Conservation (phyloP, 2,888 invertebrate genomes). For the Hypena proboscidalis region DNA sequence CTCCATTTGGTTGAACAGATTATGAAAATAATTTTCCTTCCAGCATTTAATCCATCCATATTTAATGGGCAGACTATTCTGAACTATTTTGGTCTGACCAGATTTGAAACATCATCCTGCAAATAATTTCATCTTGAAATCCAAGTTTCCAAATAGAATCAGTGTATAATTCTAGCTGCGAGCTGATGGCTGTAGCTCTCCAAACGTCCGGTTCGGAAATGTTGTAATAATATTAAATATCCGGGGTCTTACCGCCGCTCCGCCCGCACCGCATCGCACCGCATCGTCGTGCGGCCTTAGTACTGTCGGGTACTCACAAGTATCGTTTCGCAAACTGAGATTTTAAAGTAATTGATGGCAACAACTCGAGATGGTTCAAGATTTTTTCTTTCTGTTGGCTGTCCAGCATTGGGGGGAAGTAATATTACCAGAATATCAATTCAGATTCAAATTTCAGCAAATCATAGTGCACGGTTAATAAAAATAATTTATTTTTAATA, state of each 20-base stretch:
- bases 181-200: conserved; percentile 15
- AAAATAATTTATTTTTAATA: too few relatives aligned
- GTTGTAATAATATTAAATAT: conserved; percentile 51
- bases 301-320: background rate
- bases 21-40: too few relatives aligned
- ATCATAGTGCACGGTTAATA: too few relatives aligned
- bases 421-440: too few relatives aligned
- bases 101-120: conserved; percentile 2
- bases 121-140: conserved; percentile 26
- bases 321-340: background rate
- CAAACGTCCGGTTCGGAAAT: conserved; percentile 44
- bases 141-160: conserved; percentile 22
- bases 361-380: too few relatives aligned
- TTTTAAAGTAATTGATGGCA: too few relatives aligned
- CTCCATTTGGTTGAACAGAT: too few relatives aligned
- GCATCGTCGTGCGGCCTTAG: conserved; percentile 7
- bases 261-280: too few relatives aligned
- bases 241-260: conserved; percentile 25
- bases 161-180: conserved; percentile 11
- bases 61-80: background rate
- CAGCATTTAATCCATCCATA: too few relatives aligned
- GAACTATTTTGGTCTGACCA: background rate
- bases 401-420: too few relatives aligned
- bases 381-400: too few relatives aligned
- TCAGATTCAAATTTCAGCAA: too few relatives aligned